Evolutionary conservation across 2,113 vertebrate genomes (phyloP).

Genomic region (Sinocyclocheilus rhinocerous): DNA sequence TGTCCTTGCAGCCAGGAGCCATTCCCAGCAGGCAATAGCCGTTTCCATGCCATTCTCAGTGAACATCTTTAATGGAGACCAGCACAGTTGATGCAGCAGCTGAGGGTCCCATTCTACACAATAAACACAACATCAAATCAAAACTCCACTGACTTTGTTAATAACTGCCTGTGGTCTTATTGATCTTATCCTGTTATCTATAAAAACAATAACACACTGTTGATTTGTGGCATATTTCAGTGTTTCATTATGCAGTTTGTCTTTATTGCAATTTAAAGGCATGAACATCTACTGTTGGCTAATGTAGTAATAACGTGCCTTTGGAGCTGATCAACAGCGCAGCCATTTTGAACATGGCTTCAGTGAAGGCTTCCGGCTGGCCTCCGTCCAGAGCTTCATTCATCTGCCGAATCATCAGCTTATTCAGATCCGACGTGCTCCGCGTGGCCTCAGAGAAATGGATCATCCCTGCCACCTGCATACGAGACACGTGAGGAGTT

Average conservation of each 20-base stretch:
- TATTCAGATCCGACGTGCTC: conserved; percentile 86
- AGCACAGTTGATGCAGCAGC: conserved; percentile 95
- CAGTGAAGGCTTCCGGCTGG: conserved; percentile 86
- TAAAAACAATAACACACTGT: neutral
- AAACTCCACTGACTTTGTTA: too few relatives aligned
- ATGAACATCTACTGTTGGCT: neutral
- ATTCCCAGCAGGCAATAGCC: conserved; percentile 97
- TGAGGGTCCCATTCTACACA: conserved; percentile 88
- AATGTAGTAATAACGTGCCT: conserved; percentile 74
- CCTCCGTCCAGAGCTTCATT: conserved; percentile 80
- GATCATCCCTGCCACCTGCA: conserved; percentile 95
- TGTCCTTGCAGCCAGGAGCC: conserved; percentile 91
- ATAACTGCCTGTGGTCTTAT: neutral
- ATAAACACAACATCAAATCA: neutral
- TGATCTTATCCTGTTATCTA: neutral
- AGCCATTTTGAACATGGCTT: conserved; percentile 96
- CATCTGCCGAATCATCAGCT: conserved; percentile 90
- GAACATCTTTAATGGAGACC: conserved; percentile 96
- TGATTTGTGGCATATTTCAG: neutral
- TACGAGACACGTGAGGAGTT: conserved; percentile 22
- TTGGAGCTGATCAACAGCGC: conserved; percentile 93
- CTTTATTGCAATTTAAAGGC: neutral
- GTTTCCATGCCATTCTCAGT: conserved; percentile 95
- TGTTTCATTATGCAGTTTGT: neutral
- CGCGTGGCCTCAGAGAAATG: conserved; percentile 86